Evolutionary conservation across 2,113 vertebrate genomes (phyloP).

Genomic region (Nyctibius bracteatus): DNA sequence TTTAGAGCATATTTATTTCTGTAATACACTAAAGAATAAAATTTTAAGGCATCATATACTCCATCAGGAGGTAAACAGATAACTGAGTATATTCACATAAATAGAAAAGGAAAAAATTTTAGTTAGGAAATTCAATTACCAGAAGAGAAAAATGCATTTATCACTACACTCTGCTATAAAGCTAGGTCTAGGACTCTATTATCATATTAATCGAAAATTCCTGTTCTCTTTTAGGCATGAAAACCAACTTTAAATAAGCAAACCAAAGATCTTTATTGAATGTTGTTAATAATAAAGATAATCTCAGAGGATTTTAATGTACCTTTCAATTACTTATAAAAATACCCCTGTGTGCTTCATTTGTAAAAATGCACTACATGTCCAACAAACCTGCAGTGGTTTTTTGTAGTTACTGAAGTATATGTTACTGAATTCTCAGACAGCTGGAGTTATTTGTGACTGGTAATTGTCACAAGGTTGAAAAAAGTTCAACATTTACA

Average conservation of each 20-base stretch:
- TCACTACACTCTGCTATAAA: neutral
- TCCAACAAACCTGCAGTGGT: neutral
- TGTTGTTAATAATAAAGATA: neutral
- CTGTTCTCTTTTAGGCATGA: neutral
- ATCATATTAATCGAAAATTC: neutral
- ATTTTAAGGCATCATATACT: neutral
- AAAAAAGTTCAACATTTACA: neutral
- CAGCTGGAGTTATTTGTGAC: neutral
- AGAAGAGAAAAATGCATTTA: neutral
- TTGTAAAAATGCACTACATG: neutral
- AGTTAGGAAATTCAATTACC: neutral
- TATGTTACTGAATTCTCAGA: neutral
- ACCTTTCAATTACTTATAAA: neutral
- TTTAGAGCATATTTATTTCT: neutral
- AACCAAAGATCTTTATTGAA: neutral
- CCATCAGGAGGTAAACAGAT: neutral
- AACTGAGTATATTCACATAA: neutral
- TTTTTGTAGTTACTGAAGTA: neutral
- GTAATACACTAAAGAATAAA: neutral
- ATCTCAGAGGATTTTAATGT: neutral
- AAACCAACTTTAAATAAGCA: neutral
- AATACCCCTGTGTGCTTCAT: neutral
- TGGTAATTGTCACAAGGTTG: neutral
- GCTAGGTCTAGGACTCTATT: neutral
- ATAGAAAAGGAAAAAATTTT: neutral